Percentiles rank a stretch among this genome's conserved stretches.
Evolutionary conservation across 1,140 invertebrate genomes (phyloP).

Genomic region (Neotoxoptera formosana): DNA sequence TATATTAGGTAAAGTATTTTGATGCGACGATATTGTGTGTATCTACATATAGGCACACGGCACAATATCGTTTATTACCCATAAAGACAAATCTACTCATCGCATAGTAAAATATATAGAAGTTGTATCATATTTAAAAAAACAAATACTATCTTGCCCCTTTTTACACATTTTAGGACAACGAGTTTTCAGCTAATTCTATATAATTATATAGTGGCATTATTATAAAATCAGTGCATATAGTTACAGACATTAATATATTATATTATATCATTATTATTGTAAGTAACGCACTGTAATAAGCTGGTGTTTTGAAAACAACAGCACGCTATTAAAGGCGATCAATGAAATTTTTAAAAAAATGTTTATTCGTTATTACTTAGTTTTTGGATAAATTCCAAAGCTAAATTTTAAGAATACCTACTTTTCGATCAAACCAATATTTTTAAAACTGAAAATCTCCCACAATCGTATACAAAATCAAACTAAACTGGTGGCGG

Average conservation of each 20-base stretch:
- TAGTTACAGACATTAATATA: no score
- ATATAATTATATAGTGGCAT: neutral
- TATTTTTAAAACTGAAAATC: neutral
- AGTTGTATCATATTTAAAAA: neutral
- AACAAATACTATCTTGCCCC: neutral
- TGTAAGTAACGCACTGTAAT: neutral
- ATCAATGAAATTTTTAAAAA: no score
- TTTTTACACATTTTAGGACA: neutral
- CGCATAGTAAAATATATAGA: neutral
- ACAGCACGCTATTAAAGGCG: neutral
- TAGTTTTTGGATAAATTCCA: neutral
- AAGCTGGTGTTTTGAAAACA: neutral
- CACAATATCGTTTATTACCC: neutral
- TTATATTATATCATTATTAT: no score
- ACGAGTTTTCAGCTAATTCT: neutral
- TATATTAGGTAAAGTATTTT: neutral
- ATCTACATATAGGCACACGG: no score
- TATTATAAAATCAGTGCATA: no score
- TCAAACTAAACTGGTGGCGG: neutral
- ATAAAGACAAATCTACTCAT: neutral
- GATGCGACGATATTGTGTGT: neutral
- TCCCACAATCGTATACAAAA: neutral
- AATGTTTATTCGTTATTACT: neutral
- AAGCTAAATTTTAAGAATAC: neutral
- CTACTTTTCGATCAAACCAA: neutral